Base-by-base conservation (phyloP, 2,797 vertebrate species). In the Phoxinus dragarum region DNA sequence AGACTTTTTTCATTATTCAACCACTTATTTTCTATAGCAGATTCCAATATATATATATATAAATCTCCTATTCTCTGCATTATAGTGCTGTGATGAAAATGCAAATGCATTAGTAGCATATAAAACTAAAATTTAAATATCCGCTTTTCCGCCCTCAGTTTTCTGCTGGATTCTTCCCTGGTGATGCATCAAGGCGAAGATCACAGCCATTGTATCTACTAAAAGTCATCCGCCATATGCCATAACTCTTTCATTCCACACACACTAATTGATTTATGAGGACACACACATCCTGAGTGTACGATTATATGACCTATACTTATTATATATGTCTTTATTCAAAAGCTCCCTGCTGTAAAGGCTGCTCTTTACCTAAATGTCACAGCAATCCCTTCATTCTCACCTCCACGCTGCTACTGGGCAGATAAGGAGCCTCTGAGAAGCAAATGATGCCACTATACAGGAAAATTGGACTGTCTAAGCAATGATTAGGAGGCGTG, bases 311-410 rank as follows among this genome's bases (percentile, higher is more conserved):
- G 40, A 67, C 64, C 49, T 44, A 69, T 73, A 68, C 49, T 36
- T 61, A 77, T 74, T 86, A 34, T 80, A 80, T 72, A 40, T 56
- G 40, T 67, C 52, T 85, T 81, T 75, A 79, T 67, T 82, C 47
- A 27, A 44, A 81, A 49, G 59, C 38, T 64, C 44, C 75, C 66
- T 49, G 19, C 31, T 81, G 34, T 82, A 59, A 44, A 42, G 38
- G 38, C 44, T 75, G 89, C 47, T 82, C 88, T 88, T 90, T 89
- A 69, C 69, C 82, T 76, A 84, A 86, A 84, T 86, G 80, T 72
- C 80, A 84, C 44, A 71, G 59, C 66, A 69, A 40, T 87, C 40
- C 76, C 79, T 59, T 68, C 77, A 64, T 75, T 54, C 36, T 61
- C 31, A 66, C 56, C 31, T 12, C 75, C 34, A 23, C 16, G 5